Evolutionary conservation across 2,888 invertebrate genomes (phyloP).

Genomic region (Yponomeuta malinellus): DNA sequence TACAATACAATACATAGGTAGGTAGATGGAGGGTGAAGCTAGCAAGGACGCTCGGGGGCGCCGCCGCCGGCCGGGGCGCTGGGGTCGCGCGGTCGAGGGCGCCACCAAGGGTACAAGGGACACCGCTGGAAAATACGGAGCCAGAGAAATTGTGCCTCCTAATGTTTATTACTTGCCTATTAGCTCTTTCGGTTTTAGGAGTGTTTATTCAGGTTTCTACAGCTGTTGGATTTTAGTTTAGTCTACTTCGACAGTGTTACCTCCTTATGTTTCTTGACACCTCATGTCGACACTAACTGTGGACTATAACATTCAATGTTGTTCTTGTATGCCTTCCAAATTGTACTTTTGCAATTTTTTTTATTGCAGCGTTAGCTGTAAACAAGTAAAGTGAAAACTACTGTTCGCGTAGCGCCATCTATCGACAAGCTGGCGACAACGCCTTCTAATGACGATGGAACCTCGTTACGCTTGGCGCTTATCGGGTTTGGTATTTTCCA

Average conservation of each 20-base stretch:
- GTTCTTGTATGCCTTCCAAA: background rate
- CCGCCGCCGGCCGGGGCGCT: slow-evolving; percentile 42
- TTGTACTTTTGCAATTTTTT: background rate
- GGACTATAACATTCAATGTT: no score
- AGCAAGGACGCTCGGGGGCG: slow-evolving; percentile 45
- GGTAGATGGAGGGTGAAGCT: slow-evolving; percentile 35
- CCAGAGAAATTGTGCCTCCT: slow-evolving; percentile 2
- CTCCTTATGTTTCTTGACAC: no score
- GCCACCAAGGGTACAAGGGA: slow-evolving; percentile 52
- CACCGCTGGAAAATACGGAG: slow-evolving; percentile 6
- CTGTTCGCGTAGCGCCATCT: background rate
- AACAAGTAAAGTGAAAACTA: background rate
- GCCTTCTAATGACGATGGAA: background rate
- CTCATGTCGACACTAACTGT: no score
- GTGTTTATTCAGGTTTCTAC: background rate
- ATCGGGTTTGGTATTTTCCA: no score
- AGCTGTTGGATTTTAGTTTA: background rate
- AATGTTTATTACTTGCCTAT: background rate
- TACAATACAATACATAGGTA: background rate
- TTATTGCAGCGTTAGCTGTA: background rate
- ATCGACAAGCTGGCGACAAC: background rate
- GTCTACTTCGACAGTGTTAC: background rate
- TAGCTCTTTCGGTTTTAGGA: background rate
- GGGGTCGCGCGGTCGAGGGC: slow-evolving; percentile 46
- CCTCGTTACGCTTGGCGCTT: background rate